Conservation (phyloP, 1,140 invertebrate genomes). For the Platorchestia sp. region DNA sequence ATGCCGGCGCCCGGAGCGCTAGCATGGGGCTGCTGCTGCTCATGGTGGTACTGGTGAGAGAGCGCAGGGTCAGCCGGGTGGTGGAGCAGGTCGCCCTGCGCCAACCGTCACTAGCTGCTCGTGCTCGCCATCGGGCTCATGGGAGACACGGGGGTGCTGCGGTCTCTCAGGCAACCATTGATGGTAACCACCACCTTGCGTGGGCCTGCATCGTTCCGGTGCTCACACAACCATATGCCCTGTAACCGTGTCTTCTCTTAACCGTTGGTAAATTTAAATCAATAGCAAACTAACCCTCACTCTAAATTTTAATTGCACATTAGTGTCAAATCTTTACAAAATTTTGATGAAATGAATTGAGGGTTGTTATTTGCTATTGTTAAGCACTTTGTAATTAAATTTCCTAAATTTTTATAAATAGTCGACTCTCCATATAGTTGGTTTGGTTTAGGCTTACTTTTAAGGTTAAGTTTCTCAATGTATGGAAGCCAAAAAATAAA, state of each 20-base stretch:
- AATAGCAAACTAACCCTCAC: too few species aligned
- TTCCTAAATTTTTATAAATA: too few species aligned
- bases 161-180: constrained; percentile 84
- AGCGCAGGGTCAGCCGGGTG: not conserved
- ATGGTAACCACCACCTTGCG: constrained; percentile 91
- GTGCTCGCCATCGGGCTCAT: constrained; percentile 87
- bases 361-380: too few species aligned
- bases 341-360: too few species aligned
- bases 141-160: constrained; percentile 85
- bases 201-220: constrained; percentile 93
- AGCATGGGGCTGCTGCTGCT: not conserved
- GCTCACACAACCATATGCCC: constrained; percentile 97
- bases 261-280: too few species aligned
- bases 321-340: too few species aligned
- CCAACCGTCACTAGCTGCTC: constrained; percentile 76
- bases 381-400: too few species aligned
- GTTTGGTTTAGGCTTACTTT: too few species aligned
- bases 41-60: not conserved
- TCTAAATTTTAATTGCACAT: too few species aligned
- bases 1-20: not conserved
- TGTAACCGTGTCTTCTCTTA: constrained; percentile 70
- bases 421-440: too few species aligned
- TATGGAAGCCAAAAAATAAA: too few species aligned
- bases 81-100: constrained; percentile 43
- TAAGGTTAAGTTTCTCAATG: too few species aligned